These are phyloP conservation scores for Centropus bengalensis DNA, from an alignment of 2,113 vertebrate species.

Conservation along the genomic window DNA sequence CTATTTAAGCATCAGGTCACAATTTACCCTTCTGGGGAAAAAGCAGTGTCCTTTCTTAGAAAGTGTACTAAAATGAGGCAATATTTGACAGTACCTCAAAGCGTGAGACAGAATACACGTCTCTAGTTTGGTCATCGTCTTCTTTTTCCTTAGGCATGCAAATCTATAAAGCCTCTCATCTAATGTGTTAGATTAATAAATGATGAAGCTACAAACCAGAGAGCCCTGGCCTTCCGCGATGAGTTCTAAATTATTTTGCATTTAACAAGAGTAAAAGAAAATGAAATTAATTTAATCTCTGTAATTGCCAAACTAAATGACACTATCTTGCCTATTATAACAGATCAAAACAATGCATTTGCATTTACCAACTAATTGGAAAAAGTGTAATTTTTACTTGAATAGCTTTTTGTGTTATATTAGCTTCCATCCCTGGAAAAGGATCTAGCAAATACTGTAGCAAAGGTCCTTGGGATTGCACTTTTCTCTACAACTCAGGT, in stretches of 20 bases:
- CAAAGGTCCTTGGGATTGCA: not conserved
- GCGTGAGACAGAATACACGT: not conserved
- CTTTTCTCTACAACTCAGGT: not conserved
- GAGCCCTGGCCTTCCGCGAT: not conserved
- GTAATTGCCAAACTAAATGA: conserved; percentile 25
- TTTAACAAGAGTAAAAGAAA: conserved; percentile 43
- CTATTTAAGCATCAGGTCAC: not conserved
- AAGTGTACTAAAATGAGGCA: not conserved
- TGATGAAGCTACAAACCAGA: conserved; percentile 42
- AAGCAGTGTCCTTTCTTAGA: not conserved
- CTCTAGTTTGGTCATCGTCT: not conserved
- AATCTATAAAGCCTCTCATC: conserved; percentile 31
- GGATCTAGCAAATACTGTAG: not conserved
- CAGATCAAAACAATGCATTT: not conserved
- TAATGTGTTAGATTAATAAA: conserved; percentile 55
- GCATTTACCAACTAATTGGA: not conserved
- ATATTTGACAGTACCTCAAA: not conserved
- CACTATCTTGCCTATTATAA: not conserved
- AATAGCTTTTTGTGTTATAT: not conserved
- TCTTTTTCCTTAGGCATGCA: conserved; percentile 37
- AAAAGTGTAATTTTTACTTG: not conserved
- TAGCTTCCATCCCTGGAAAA: not conserved
- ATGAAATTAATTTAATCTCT: conserved; percentile 30
- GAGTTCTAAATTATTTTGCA: not conserved
- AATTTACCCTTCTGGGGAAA: not conserved